Base-by-base conservation (phyloP, 2,113 vertebrate genomes). In the Galbula dea region DNA sequence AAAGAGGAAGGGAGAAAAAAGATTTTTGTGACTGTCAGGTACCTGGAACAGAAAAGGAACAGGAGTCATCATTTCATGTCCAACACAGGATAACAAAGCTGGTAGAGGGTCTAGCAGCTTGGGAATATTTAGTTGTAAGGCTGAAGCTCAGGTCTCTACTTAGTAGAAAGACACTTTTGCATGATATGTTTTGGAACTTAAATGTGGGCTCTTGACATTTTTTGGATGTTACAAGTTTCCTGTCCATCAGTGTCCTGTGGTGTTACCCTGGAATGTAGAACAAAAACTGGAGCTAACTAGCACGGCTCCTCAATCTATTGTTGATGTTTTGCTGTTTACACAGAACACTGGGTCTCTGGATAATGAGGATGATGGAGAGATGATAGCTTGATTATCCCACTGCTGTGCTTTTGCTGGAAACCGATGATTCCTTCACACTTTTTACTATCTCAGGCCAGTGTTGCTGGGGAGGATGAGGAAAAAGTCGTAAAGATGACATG, bases 401-500 rank as follows among this genome's bases (percentile, higher is more conserved):
- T 96, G 80, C 88, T 88, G 34, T 82, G 82, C 48, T 93, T 83
- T 83, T 89, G 57, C 83, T 5, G 23, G 87, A 74, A 83, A 93
- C 88, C 62, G 80, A 92, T 71, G 73, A 95, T 95, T 95, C 72
- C 93, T 95, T 94, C 46, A 72, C 32, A 49, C 80, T 87, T 94
- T 96, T 96, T 96, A 92, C 94, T 93, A 69, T 97, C 95, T 90
- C 66, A 91, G 95, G 90, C 95, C 95, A 88, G 22, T 59, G 93
- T 92, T 89, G 48, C 96, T 93, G 88, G 90, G 96, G 95, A 98
- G 97, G 96, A 96, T 95, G 95, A 97, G 96, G 41, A 96, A 97
- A 97, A 97, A 89, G 93, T 96, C 97, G 24, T 98, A 98, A 97
- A 98, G 97, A 98, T 98, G 96, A 98, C 97, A 98, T 98, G 97